Evolutionary conservation across 2,888 invertebrate species (phyloP).

Genomic region (Cybosia mesomella): DNA sequence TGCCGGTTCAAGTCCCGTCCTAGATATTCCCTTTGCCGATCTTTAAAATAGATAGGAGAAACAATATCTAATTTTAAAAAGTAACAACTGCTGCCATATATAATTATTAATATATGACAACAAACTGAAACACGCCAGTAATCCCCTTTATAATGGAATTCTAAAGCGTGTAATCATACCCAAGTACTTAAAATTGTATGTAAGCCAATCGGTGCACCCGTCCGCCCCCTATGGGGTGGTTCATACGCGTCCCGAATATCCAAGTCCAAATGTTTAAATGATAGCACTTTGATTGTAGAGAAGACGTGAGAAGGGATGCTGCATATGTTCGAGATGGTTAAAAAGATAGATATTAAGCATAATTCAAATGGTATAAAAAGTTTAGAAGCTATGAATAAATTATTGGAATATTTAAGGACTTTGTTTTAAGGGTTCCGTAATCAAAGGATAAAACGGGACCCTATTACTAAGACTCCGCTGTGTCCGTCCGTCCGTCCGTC

Average conservation of each 20-base stretch:
- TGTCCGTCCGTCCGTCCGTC: no score
- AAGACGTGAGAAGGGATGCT: slow-evolving; percentile 40
- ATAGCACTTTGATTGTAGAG: slow-evolving; percentile 47
- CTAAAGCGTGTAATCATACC: slow-evolving; percentile 28
- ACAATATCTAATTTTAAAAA: background rate
- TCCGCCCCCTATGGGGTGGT: background rate
- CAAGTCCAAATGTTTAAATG: slow-evolving; percentile 49
- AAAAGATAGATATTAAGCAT: background rate
- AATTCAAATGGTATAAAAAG: background rate
- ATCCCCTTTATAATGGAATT: slow-evolving; percentile 19
- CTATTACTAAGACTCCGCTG: no score
- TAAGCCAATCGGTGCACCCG: slow-evolving; percentile 25
- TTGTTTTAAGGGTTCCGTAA: no score
- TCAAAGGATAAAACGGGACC: no score
- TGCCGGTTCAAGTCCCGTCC: no score
- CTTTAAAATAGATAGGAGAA: no score
- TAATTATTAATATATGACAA: slow-evolving; percentile 1
- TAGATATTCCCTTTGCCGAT: no score
- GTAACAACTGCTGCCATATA: background rate
- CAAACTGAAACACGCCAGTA: slow-evolving; percentile 13
- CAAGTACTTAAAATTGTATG: slow-evolving; percentile 35
- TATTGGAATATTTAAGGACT: background rate
- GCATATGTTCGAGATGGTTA: slow-evolving; percentile 25
- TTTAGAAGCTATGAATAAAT: background rate
- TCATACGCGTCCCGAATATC: slow-evolving; percentile 47